A percentile compares a stretch with the other conserved stretches of the same genome.
Evolutionary conservation across 2,797 vertebrate genomes (phyloP).

Genomic region (Amblyopsis hoosieri): DNA sequence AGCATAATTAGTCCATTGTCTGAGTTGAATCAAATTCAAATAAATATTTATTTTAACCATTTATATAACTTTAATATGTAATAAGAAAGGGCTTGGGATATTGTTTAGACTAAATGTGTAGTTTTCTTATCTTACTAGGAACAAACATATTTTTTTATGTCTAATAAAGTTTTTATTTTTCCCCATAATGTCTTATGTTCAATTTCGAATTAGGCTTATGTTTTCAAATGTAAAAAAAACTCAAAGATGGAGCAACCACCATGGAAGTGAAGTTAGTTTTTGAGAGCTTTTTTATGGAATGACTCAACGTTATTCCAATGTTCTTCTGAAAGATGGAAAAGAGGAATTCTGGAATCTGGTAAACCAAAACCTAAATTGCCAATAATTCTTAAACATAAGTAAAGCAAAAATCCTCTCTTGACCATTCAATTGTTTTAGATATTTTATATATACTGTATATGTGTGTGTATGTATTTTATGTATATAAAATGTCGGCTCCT

Average conservation of each 20-base stretch:
- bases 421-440: constrained; percentile 25
- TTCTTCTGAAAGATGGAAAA: background rate
- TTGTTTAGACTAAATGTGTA: constrained; percentile 31
- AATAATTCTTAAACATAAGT: background rate
- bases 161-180: constrained; percentile 58
- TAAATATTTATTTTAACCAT: constrained; percentile 76
- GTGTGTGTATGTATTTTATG: no score
- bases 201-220: constrained; percentile 2
- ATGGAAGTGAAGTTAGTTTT: constrained; percentile 1
- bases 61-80: constrained; percentile 59
- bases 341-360: constrained; percentile 34
- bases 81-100: constrained; percentile 26
- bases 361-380: background rate
- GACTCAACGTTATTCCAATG: no score
- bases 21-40: constrained; percentile 47
- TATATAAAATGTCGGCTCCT: constrained; percentile 18
- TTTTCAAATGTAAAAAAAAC: background rate
- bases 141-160: constrained; percentile 38
- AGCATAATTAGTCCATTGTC: constrained; percentile 30
- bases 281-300: background rate
- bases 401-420: constrained; percentile 24
- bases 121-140: constrained; percentile 36
- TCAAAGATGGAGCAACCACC: background rate
- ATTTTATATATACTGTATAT: constrained; percentile 13
- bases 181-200: constrained; percentile 5